phyloP scores from a whole-genome alignment of 2,113 vertebrate genomes.

The Microtus montanus region DNA sequence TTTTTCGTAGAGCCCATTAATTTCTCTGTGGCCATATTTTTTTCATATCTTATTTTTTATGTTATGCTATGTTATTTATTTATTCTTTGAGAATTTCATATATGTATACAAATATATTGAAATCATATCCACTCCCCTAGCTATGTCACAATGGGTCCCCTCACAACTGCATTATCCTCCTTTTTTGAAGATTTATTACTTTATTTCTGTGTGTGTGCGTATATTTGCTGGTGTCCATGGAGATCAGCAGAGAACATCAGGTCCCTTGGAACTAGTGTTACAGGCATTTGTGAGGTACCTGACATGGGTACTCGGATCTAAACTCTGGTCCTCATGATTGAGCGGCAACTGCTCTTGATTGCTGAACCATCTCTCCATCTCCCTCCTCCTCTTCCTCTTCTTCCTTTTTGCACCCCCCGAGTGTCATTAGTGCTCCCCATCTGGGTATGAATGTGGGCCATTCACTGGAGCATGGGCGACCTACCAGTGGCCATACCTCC shows the following conservation, averaged over 20 bases:
- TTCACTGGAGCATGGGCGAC: not conserved
- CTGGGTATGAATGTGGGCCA: not conserved
- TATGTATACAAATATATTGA: not conserved
- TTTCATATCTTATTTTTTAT: not conserved
- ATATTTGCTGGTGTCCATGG: too few relatives aligned
- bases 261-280: not conserved
- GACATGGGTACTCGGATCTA: not conserved
- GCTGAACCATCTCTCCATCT: not conserved
- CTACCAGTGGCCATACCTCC: not conserved
- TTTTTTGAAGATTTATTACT: not conserved
- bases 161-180: not conserved
- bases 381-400: not conserved
- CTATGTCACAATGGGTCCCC: not conserved
- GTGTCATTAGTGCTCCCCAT: not conserved
- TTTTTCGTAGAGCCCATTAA: not conserved
- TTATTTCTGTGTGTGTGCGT: not conserved
- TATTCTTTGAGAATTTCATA: not conserved
- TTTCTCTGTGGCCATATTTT: not conserved
- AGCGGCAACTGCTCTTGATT: not conserved
- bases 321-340: not conserved
- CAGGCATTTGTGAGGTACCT: not conserved
- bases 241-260: not conserved
- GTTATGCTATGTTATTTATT: not conserved
- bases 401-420: not conserved
- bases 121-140: not conserved